phyloP scores from a whole-genome alignment of 2,113 vertebrate species.

The Ageneiosus marmoratus region DNA sequence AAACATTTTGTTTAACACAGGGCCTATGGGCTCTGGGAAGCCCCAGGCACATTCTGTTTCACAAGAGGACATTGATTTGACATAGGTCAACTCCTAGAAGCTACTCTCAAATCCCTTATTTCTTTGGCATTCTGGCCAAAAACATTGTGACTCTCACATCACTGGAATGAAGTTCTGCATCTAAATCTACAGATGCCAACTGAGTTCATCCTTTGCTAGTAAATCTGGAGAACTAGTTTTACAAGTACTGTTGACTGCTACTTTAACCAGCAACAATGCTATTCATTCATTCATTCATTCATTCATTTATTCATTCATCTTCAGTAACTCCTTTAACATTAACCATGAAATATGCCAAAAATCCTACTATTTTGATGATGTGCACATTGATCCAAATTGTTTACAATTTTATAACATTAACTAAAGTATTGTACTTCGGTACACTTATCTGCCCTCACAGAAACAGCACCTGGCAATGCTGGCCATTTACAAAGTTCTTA shows the following conservation, averaged over 20 bases:
- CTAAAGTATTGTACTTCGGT: neutral
- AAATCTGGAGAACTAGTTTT: neutral
- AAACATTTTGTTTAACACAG: neutral
- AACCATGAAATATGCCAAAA: neutral
- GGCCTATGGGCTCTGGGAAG: neutral
- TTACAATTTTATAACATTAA: neutral
- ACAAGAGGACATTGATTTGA: conserved; percentile 26
- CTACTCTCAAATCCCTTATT: neutral
- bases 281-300: neutral
- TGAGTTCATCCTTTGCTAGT: neutral
- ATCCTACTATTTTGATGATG: neutral
- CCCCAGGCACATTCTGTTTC: neutral
- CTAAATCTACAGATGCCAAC: neutral
- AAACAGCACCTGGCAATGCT: neutral
- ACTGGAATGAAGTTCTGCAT: neutral
- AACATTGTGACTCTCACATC: neutral
- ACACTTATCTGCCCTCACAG: neutral
- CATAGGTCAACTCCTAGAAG: neutral
- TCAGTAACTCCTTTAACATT: neutral
- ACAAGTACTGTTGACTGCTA: neutral
- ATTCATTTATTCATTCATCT: neutral
- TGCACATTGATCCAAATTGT: neutral
- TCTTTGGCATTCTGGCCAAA: neutral
- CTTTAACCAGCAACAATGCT: neutral
- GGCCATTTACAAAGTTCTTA: neutral